A percentile compares a stretch with the other conserved stretches of the same genome.
These are phyloP conservation scores for Protomyctophum bolini DNA, from an alignment of 2,113 vertebrate genomes.

Conservation along the genomic window DNA sequence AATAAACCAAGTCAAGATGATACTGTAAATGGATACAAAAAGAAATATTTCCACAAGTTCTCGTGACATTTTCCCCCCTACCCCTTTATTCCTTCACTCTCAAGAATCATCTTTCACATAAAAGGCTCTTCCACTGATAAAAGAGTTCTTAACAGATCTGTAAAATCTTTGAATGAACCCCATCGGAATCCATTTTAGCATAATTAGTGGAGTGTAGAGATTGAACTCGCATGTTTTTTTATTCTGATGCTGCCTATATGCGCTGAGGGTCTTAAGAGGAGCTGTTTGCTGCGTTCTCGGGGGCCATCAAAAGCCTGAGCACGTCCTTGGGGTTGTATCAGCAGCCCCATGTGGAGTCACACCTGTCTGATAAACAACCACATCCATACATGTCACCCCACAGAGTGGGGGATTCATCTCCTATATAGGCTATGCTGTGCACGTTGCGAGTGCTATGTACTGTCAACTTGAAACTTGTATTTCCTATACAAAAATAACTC, in stretches of 20 bases:
- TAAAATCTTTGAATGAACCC: slow-evolving; percentile 27
- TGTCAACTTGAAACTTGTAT: slow-evolving; percentile 54
- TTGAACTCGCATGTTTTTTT: slow-evolving; percentile 41
- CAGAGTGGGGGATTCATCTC: neutral
- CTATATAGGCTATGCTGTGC: too few relatives aligned
- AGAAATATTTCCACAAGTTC: slow-evolving; percentile 20
- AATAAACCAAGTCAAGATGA: slow-evolving; percentile 15
- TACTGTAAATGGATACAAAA: slow-evolving; percentile 11
- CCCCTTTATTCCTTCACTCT: slow-evolving; percentile 37
- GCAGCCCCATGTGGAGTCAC: slow-evolving; percentile 47
- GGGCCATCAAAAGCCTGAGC: slow-evolving; percentile 17
- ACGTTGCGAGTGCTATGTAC: slow-evolving; percentile 18
- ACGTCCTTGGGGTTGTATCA: slow-evolving; percentile 59
- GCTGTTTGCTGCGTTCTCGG: too few relatives aligned
- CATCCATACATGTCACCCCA: slow-evolving; percentile 38
- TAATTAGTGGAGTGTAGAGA: slow-evolving; percentile 57
- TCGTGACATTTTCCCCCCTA: slow-evolving; percentile 21
- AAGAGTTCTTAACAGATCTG: slow-evolving; percentile 20
- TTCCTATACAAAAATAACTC: slow-evolving; percentile 38
- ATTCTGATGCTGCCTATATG: slow-evolving; percentile 57
- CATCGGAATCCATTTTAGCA: slow-evolving; percentile 52
- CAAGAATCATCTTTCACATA: slow-evolving; percentile 35
- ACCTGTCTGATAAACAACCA: slow-evolving; percentile 43
- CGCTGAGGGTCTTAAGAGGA: slow-evolving; percentile 38
- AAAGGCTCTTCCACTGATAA: slow-evolving; percentile 26